These are phyloP conservation scores for Phymastichus coffea DNA, from an alignment of 1,140 invertebrate genomes.

Conservation along the genomic window DNA sequence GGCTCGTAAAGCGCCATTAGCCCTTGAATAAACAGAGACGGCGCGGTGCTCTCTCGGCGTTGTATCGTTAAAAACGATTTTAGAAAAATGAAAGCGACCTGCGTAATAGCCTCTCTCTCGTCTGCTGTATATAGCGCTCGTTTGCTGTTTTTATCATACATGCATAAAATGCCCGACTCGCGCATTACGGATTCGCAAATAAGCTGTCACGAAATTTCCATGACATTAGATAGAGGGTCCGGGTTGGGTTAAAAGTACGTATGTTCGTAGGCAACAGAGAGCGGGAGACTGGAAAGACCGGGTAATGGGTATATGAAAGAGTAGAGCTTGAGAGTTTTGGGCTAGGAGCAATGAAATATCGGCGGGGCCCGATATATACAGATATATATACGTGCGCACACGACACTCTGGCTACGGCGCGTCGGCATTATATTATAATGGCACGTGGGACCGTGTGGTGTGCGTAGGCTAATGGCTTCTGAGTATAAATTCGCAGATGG, in stretches of 20 bases:
- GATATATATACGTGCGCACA: too few relatives aligned
- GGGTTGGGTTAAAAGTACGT: too few relatives aligned
- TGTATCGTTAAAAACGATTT: slow-evolving; percentile 26
- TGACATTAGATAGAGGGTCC: slow-evolving; percentile 28
- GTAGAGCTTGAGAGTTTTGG: slow-evolving; percentile 8
- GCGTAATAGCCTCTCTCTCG: slow-evolving; percentile 14
- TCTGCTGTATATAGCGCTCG: not conserved
- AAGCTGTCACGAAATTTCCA: slow-evolving; percentile 31
- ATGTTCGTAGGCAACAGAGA: too few relatives aligned
- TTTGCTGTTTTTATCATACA: slow-evolving; percentile 15
- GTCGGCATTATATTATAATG: slow-evolving; percentile 32
- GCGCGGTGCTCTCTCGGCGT: not conserved
- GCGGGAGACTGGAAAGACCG: too few relatives aligned
- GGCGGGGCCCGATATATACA: slow-evolving; percentile 15
- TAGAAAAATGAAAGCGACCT: slow-evolving; percentile 23
- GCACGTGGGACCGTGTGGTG: slow-evolving; percentile 17
- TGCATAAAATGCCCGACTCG: slow-evolving; percentile 10
- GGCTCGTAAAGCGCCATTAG: slow-evolving; percentile 26
- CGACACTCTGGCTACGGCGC: too few relatives aligned
- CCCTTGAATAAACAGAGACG: slow-evolving; percentile 6
- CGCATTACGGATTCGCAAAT: slow-evolving; percentile 20
- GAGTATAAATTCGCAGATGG: not conserved
- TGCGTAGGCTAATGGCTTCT: slow-evolving; percentile 26
- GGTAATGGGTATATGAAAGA: too few relatives aligned
- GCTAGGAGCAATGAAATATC: slow-evolving; percentile 25